phyloP scores from a whole-genome alignment of 2,113 vertebrate species.

The Megaleporinus macrocephalus region DNA sequence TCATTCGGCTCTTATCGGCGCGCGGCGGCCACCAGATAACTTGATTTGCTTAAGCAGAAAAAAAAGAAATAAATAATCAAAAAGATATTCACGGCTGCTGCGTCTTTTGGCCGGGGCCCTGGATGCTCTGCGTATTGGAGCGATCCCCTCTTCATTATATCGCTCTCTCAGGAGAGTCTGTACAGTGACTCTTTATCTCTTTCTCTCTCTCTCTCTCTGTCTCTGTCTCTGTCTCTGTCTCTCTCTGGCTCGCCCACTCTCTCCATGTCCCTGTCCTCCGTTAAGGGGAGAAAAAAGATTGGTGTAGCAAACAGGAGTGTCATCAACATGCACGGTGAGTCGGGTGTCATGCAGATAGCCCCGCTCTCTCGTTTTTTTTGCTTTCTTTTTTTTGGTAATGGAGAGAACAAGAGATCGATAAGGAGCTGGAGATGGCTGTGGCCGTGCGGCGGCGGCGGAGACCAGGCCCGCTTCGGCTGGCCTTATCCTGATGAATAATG shows the following conservation, averaged over 20 bases:
- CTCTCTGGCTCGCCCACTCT: conserved; percentile 12
- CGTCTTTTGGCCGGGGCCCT: conserved; percentile 68
- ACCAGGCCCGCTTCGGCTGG: conserved; percentile 75
- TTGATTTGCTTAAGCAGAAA: conserved; percentile 78
- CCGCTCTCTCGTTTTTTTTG: conserved; percentile 50
- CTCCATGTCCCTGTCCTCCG: not conserved
- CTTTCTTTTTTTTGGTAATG: conserved; percentile 81
- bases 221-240: conserved; percentile 53
- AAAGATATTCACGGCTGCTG: conserved; percentile 73
- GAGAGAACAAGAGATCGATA: conserved; percentile 83
- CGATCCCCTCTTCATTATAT: conserved; percentile 80
- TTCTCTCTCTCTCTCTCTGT: not conserved
- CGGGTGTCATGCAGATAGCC: conserved; percentile 86
- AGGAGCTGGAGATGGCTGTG: conserved; percentile 75
- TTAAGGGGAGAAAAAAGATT: conserved; percentile 59
- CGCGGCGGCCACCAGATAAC: conserved; percentile 72
- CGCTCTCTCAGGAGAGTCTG: conserved; percentile 75
- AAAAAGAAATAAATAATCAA: not conserved
- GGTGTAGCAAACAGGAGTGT: conserved; percentile 71
- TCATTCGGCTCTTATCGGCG: conserved; percentile 77
- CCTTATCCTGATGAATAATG: conserved; percentile 94
- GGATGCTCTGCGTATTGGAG: conserved; percentile 76
- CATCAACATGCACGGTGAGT: conserved; percentile 86
- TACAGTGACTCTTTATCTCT: conserved; percentile 78
- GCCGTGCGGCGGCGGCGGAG: conserved; percentile 68